Base-by-base conservation (phyloP, 2,797 vertebrate genomes). In the Neosilurus hyrtlii region DNA sequence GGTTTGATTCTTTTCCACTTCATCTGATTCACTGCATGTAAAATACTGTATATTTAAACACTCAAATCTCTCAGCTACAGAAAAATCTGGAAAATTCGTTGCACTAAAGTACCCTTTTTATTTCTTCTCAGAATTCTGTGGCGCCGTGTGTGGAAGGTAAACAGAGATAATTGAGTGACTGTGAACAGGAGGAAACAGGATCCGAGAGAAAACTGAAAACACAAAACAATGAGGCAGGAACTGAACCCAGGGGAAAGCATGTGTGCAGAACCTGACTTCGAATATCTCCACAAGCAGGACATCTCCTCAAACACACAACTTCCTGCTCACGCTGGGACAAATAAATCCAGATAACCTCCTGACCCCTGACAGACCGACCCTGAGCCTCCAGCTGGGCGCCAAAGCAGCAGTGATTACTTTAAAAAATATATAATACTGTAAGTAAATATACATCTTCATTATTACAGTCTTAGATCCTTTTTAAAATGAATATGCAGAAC, bases 151-250 rank as follows among this genome's bases (percentile, higher is more conserved):
- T 86, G 88, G 84, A 90, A 90, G 89, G 86, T 90, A 92, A 92
- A 90, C 88, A 89, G 71, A 87, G 88, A 92, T 91, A 91, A 89
- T 88, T 82, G 52, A 73, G 76, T 82, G 24, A 88, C 82, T 83
- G 61, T 91, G 72, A 89, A 89, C 89, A 84, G 20, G 67, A 93
- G 93, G 93, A 94, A 94, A 93, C 89, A 88, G 88, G 70, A 82
- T 80, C 83, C 85, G 65, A 77, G 88, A 90, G 91, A 88, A 91
- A 88, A 90, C 85, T 88, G 87, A 81, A 86, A 85, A 52, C 80
- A 86, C 81, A 88, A 90, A 93, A 94, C 92, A 94, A 94, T 94
- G 89, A 91, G 80, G 18, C 74, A 78, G 88, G 82, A 90, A 85
- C 86, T 26, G 77, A 76, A 66, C 83, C 52, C 54, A 86, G 88